Conservation (phyloP, 92 coral and sea anemone genomes). For the Siderastrea radians region DNA sequence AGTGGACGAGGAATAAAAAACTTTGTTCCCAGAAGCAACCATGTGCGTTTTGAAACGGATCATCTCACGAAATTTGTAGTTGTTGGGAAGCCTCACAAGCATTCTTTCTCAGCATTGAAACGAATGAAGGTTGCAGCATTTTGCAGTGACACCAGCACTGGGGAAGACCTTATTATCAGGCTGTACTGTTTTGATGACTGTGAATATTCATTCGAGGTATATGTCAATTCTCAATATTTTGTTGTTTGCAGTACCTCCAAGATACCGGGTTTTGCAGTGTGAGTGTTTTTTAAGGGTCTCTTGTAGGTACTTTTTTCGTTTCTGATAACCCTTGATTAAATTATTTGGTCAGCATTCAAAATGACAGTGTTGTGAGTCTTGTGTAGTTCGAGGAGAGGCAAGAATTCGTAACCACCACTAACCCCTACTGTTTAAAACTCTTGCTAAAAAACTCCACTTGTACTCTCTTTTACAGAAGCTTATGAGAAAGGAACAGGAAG, state of each 20-base stretch:
- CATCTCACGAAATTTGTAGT: constrained; percentile 56
- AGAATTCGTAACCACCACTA: no score
- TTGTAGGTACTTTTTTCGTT: no score
- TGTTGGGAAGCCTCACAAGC: constrained; percentile 31
- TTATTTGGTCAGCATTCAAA: no score
- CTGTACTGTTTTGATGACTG: constrained; percentile 63
- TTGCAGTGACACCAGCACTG: constrained; percentile 34
- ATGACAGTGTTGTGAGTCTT: no score
- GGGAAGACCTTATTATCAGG: constrained; percentile 41
- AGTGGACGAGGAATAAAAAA: not conserved
- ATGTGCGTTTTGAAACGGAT: constrained; percentile 39
- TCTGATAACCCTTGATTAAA: no score
- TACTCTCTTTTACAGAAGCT: not conserved
- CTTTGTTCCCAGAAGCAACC: constrained; percentile 24
- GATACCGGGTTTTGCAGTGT: no score
- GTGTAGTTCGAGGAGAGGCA: no score
- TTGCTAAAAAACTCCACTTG: no score
- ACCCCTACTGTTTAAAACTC: no score
- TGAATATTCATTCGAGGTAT: constrained; percentile 53
- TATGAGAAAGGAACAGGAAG: constrained; percentile 1
- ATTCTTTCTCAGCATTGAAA: constrained; percentile 39
- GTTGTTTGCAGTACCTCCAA: no score
- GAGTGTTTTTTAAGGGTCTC: no score
- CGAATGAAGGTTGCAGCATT: constrained; percentile 66
- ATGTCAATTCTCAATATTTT: not conserved